Percentiles rank a stretch among this genome's conserved stretches.
phyloP scores from a whole-genome alignment of 2,113 vertebrate genomes.

The Poeciliopsis occidentalis region DNA sequence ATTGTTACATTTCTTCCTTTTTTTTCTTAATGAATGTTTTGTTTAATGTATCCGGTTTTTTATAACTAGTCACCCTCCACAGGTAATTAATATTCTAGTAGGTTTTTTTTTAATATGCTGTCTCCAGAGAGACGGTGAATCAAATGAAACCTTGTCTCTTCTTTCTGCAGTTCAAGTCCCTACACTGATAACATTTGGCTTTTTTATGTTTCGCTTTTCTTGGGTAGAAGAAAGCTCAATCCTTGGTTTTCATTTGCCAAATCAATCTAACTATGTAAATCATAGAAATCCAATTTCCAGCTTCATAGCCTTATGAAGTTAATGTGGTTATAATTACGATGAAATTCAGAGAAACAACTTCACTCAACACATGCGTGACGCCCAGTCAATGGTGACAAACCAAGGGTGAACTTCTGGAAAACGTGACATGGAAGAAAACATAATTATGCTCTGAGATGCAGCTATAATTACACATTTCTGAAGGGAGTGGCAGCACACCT shows the following conservation, averaged over 20 bases:
- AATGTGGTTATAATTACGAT: constrained; percentile 17
- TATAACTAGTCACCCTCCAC: not conserved
- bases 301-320: constrained; percentile 9
- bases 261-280: not conserved
- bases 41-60: too few relatives aligned
- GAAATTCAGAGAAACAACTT: constrained; percentile 9
- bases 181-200: too few relatives aligned
- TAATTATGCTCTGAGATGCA: constrained; percentile 65
- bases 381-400: constrained; percentile 37
- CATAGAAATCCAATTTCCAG: not conserved
- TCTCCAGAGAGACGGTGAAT: not conserved
- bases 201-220: too few relatives aligned
- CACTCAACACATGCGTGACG: constrained; percentile 17
- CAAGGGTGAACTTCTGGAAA: constrained; percentile 65
- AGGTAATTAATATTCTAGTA: not conserved
- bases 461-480: constrained; percentile 71
- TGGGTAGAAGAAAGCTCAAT: too few relatives aligned
- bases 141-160: too few relatives aligned
- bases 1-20: too few relatives aligned
- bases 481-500: constrained; percentile 69
- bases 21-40: too few relatives aligned
- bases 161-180: too few relatives aligned
- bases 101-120: not conserved
- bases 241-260: not conserved
- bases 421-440: constrained; percentile 64